Conservation (phyloP, 1,140 invertebrate species). For the Cepaea nemoralis region DNA sequence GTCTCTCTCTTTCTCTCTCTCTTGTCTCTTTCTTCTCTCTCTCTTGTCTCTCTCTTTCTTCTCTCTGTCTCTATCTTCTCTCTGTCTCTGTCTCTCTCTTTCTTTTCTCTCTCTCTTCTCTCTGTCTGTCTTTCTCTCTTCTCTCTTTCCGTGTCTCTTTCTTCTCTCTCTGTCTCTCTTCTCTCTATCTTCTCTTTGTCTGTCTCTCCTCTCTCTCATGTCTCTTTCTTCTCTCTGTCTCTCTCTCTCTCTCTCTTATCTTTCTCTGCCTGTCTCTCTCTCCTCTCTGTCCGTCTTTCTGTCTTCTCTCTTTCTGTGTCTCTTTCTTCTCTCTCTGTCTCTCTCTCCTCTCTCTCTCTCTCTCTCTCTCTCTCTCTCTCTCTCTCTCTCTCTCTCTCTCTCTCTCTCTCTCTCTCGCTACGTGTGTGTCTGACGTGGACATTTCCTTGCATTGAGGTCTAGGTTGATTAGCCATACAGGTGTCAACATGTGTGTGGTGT, state of each 20-base stretch:
- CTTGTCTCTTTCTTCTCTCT: background rate
- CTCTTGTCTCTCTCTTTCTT: background rate
- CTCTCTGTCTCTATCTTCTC: background rate
- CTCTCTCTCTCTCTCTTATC: background rate
- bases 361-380: background rate
- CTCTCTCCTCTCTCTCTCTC: conserved; percentile 7
- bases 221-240: background rate
- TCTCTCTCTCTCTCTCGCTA: too few species aligned
- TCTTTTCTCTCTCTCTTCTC: background rate
- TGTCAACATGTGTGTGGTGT: too few species aligned
- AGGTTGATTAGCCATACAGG: too few species aligned
- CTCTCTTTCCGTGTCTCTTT: background rate
- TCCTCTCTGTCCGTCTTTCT: too few species aligned
- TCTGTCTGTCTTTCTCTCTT: conserved; percentile 13
- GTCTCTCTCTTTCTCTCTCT: conserved; percentile 30
- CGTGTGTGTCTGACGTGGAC: too few species aligned
- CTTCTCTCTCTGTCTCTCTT: background rate
- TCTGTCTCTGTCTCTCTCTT: background rate
- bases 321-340: too few species aligned
- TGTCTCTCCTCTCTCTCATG: background rate
- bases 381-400: conserved; percentile 2
- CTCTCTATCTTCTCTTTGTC: background rate
- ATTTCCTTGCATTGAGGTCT: too few species aligned
- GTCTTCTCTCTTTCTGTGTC: too few species aligned
- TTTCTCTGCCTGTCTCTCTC: too few species aligned